Base-by-base conservation (phyloP, 30 jellyfish, hydroid and myxozoan genomes). In the Nemopilema nomurai region DNA sequence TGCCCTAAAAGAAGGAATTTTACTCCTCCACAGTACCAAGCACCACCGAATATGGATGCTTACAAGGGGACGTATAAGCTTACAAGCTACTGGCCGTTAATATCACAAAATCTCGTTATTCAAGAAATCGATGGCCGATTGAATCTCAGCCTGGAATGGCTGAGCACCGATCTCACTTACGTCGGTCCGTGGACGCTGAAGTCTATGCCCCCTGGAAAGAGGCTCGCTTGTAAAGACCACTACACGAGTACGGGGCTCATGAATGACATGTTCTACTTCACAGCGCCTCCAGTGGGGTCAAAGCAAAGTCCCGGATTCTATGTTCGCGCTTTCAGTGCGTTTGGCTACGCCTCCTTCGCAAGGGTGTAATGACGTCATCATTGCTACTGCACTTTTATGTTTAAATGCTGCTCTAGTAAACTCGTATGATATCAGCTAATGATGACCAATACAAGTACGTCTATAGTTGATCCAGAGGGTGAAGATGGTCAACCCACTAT, bases 51-150 rank as follows among this genome's bases (percentile, higher is more conserved):
- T 53, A 64, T 51, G 74, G 87, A 77, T 6, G 76, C 81, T 8
- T 90, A 75, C 53, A 73, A 74, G 62, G 97, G 97, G 8, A 51
- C 65, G 0, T 90, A 90, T 69, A 68, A 69, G 72, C 62, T 78
- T 19, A n/a, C 53, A 53, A 75, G 92, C 3, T 67, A 90, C 67
- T 90, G 95, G 95, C 97, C 97, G 19, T 18, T 90, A 51, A 50
- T 90, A 49, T 26, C 71, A 25, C 41, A 52, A 20, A 82, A 85
- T 21, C 80, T 53, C 23, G 66, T 50, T 13, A 75, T 90, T 19
- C 68, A 71, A 0, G 52, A 30, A 26, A 82, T 64, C 62, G 68
- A 77, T 77, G 88, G 84, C 31, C 26, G 62, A 28, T 79, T 90
- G 51, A 26, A 22, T 62, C 23, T 84, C 8, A 9, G 28, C 16